phyloP scores from a whole-genome alignment of 2,797 vertebrate genomes.

The Sparidentex hasta region DNA sequence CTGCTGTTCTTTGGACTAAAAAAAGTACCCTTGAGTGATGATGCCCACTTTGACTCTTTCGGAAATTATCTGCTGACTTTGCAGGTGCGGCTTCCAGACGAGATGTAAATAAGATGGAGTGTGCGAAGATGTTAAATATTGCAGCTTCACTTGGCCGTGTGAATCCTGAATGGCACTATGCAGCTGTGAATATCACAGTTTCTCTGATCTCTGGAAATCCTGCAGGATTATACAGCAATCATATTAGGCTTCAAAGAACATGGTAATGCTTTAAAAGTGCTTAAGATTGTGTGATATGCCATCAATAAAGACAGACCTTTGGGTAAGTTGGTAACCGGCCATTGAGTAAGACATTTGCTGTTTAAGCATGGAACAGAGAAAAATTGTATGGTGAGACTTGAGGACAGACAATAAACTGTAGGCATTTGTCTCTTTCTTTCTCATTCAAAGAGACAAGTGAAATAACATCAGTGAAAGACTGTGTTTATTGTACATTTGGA shows the following conservation, averaged over 20 bases:
- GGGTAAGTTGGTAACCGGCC: background rate
- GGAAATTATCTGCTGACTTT: background rate
- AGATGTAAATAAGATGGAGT: constrained; percentile 15
- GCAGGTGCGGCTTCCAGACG: constrained; percentile 9
- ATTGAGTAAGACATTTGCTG: background rate
- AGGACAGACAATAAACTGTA: background rate
- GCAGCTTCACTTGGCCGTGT: background rate
- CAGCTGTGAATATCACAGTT: constrained; percentile 11
- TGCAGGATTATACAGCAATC: constrained; percentile 8
- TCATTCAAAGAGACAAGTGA: background rate
- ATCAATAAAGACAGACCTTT: background rate
- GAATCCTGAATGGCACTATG: constrained; percentile 11
- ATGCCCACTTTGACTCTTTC: constrained; percentile 3
- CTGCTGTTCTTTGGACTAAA: constrained; percentile 6
- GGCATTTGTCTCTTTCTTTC: background rate
- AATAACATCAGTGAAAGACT: background rate
- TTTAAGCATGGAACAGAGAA: background rate
- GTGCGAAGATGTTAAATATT: constrained; percentile 20
- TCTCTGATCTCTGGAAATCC: constrained; percentile 34
- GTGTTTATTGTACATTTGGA: background rate
- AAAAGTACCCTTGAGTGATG: background rate
- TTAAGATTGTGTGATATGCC: background rate
- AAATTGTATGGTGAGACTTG: background rate
- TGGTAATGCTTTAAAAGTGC: constrained; percentile 5
- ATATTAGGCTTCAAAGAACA: constrained; percentile 23